Conservation (phyloP, 2,888 invertebrate species). For the Dasysyrphus albostriatus region DNA sequence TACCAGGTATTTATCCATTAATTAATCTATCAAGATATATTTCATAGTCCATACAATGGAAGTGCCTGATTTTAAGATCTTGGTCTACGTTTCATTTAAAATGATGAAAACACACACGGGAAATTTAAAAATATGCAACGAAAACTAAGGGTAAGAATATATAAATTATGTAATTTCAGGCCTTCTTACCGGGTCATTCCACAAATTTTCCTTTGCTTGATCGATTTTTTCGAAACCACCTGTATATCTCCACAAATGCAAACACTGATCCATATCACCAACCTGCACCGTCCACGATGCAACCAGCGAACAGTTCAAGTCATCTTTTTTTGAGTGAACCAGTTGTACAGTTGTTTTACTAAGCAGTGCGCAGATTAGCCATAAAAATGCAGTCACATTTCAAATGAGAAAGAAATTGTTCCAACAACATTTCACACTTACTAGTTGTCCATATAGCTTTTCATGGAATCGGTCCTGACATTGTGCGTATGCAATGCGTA, state of each 20-base stretch:
- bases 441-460: slow-evolving; percentile 95
- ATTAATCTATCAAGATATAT: too few relatives aligned
- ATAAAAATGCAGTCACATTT: slow-evolving; percentile 36
- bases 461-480: slow-evolving; percentile 94
- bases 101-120: too few relatives aligned
- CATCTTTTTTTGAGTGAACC: slow-evolving; percentile 89
- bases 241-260: slow-evolving; percentile 97
- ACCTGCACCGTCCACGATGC: slow-evolving; percentile 95
- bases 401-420: slow-evolving; percentile 55
- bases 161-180: not conserved
- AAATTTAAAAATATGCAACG: too few relatives aligned
- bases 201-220: slow-evolving; percentile 88
- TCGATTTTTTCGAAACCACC: slow-evolving; percentile 96
- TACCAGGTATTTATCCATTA: too few relatives aligned
- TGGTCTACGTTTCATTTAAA: too few relatives aligned
- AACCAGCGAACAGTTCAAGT: slow-evolving; percentile 93
- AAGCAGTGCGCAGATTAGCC: slow-evolving; percentile 77
- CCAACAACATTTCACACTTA: slow-evolving; percentile 85
- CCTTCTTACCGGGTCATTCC: slow-evolving; percentile 87
- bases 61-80: too few relatives aligned
- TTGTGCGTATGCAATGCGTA: slow-evolving; percentile 98
- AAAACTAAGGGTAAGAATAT: too few relatives aligned
- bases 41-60: too few relatives aligned
- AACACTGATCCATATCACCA: slow-evolving; percentile 98
- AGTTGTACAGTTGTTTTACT: slow-evolving; percentile 92